Percentiles rank a stretch among this genome's conserved stretches.
Conservation (phyloP, 2,888 invertebrate species). For the Hyppa rectilinea region DNA sequence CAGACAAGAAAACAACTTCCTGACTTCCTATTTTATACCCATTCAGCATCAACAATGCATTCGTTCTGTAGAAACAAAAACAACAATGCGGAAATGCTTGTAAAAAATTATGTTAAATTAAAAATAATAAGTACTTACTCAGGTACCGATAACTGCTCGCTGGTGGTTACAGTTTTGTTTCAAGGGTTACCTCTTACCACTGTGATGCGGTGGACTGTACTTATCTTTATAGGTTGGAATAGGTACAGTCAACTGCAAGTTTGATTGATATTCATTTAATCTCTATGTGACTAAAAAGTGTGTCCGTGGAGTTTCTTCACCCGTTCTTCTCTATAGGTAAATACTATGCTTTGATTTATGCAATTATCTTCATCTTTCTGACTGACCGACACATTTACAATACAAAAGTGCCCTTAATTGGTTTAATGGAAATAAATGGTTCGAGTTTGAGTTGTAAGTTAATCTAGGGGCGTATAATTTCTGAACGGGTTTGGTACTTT, state of each 20-base stretch:
- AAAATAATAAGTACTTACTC: not conserved
- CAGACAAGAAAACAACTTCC: conserved; percentile 58
- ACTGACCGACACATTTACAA: too few species aligned
- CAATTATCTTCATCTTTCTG: too few species aligned
- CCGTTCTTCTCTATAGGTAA: too few species aligned
- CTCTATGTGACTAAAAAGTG: too few species aligned
- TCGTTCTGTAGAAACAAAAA: conserved; percentile 25
- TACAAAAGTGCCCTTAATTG: not conserved
- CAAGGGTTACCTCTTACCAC: not conserved
- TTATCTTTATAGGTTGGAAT: not conserved
- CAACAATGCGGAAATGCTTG: conserved; percentile 26
- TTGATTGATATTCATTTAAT: too few species aligned
- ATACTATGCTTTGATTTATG: too few species aligned
- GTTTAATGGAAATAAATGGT: not conserved
- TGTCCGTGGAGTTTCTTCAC: too few species aligned
- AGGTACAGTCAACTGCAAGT: not conserved
- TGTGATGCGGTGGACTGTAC: not conserved
- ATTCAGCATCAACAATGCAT: conserved; percentile 46
- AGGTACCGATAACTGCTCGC: not conserved
- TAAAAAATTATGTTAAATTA: conserved; percentile 3
- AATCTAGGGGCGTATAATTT: not conserved
- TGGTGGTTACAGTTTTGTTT: not conserved
- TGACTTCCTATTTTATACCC: conserved; percentile 57
- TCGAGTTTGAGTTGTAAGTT: too few species aligned
- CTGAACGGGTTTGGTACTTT: not conserved